Evolutionary conservation across 2,113 vertebrate species (phyloP), one percentile per base, ranked within the genome.

Genomic region (Microtus richardsoni): DNA sequence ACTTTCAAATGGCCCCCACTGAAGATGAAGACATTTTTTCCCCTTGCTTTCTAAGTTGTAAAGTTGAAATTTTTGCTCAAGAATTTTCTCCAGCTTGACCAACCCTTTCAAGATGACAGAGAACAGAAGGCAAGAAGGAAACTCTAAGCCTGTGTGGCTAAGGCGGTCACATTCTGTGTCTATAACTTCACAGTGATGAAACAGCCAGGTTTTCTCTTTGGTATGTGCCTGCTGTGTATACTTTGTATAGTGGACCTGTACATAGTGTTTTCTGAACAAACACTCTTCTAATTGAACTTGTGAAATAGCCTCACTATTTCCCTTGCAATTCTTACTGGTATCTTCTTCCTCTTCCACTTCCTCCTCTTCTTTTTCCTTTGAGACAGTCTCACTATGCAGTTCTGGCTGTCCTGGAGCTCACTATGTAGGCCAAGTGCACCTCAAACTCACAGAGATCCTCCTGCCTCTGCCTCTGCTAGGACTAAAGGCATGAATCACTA

Each of bases 1-100:
- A 86, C 41, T 71, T 95, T 83, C 94, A 96, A 89, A 85, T 91
- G 70, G 39, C 13, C 6, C 8, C 14, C 49, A 83, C 54, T 66
- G 26, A 74, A 78, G 13, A 26, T 88, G 60, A 64, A 94, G 79
- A 88, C 47, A 79, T 21, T 21, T 66, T 66, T 41, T 91, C 93
- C 11, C 62, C 66, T 92, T 97, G 30, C 41, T 91, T 93, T 79
- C 62, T 78, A 95, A 94, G 60, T 95, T 89, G 62, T 71, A 54
- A 92, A 93, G 49, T 86, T 93, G 30, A 79, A 91, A 94, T 83
- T 79, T 87, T 89, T 70, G 64, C 36, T 87, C n/a, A 87, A 73
- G 79, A 73, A 47, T 33, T 68, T 85, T 93, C 95, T 95, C 36
- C 47, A 83, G 74, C 47, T 77, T 93, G 41, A 93, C 39, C 73